Conservation (phyloP, 2,797 vertebrate genomes). For the Pangasius macronema region DNA sequence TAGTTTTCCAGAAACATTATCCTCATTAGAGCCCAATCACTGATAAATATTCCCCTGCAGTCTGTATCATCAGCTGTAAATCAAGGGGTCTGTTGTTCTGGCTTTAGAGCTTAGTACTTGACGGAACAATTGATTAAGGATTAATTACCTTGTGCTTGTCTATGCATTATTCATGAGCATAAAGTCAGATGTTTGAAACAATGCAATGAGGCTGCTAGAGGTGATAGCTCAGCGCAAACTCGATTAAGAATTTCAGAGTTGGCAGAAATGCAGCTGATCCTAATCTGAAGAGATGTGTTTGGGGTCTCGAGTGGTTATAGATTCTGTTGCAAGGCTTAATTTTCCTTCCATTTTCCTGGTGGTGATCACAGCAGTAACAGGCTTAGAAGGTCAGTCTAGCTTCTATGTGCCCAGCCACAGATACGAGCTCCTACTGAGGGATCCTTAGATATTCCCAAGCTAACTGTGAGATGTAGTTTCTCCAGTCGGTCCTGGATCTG, state of each 20-base stretch:
- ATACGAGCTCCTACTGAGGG: not conserved
- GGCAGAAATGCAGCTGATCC: slow-evolving; percentile 41
- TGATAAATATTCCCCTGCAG: slow-evolving; percentile 38
- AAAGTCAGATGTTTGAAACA: slow-evolving; percentile 50
- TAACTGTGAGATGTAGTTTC: not conserved
- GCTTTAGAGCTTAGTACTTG: slow-evolving; percentile 43
- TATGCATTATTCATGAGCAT: slow-evolving; percentile 51
- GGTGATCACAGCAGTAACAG: not conserved
- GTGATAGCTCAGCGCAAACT: slow-evolving; percentile 38
- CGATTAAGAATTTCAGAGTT: slow-evolving; percentile 28
- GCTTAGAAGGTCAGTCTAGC: not conserved
- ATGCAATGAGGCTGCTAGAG: slow-evolving; percentile 35
- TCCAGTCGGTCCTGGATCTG: not conserved
- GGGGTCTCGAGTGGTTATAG: not conserved
- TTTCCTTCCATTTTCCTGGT: not conserved
- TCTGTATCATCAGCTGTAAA: slow-evolving; percentile 52
- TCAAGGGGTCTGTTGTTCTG: slow-evolving; percentile 45
- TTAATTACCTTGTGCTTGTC: slow-evolving; percentile 50
- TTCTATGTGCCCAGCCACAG: not conserved
- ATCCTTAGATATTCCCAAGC: not conserved
- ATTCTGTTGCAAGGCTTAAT: not conserved
- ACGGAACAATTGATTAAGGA: slow-evolving; percentile 52
- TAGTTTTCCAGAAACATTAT: slow-evolving; percentile 2
- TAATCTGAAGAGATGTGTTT: not conserved
- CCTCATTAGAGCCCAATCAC: slow-evolving; percentile 26